phyloP scores from a whole-genome alignment of 2,113 vertebrate genomes.

The Alethe castanea region DNA sequence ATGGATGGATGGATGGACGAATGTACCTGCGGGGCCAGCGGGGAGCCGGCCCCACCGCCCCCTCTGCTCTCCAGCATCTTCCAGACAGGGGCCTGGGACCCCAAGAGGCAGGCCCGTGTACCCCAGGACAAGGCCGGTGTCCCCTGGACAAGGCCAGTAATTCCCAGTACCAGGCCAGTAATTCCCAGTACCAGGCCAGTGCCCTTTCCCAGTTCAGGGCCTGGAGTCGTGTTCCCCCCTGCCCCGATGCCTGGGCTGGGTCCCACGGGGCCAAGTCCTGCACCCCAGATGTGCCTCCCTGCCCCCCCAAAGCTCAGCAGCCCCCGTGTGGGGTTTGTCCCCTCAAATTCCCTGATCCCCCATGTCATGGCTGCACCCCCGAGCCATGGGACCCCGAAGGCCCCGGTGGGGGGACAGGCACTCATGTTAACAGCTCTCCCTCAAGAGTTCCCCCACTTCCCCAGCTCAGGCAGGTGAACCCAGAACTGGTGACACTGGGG shows the following conservation, averaged over 20 bases:
- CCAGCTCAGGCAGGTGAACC: neutral
- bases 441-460: neutral
- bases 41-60: neutral
- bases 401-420: neutral
- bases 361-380: neutral
- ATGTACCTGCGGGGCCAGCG: neutral
- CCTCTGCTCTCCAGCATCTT: neutral
- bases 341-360: rapidly evolving
- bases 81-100: neutral
- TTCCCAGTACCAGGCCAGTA: neutral
- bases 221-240: neutral
- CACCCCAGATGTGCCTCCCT: neutral
- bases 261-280: neutral
- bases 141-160: neutral
- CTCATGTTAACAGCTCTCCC: neutral
- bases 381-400: neutral
- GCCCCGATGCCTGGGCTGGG: neutral
- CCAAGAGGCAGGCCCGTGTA: neutral
- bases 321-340: neutral
- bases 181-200: neutral
- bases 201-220: neutral
- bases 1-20: neutral
- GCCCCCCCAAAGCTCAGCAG: neutral
- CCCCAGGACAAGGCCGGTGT: neutral
- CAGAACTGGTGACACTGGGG: neutral